These are phyloP conservation scores for Heliconius aoede DNA, from an alignment of 2,888 invertebrate species.

Conservation along the genomic window DNA sequence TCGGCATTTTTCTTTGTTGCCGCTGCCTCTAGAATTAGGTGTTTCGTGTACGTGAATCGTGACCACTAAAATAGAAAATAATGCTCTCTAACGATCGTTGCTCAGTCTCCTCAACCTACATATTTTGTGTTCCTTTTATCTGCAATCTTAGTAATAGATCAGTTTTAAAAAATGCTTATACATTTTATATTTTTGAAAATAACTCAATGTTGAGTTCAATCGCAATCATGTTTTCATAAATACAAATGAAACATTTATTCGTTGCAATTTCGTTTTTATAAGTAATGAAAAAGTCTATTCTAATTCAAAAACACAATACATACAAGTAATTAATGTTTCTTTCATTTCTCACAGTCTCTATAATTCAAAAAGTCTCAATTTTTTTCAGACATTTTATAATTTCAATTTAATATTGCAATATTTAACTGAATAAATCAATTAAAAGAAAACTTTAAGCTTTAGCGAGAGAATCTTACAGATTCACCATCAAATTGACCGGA, in stretches of 20 bases:
- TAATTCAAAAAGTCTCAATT: too few relatives aligned
- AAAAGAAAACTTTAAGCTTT: not conserved
- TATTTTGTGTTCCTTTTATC: constrained; percentile 8
- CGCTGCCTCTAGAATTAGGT: constrained; percentile 30
- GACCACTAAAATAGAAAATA: constrained; percentile 35
- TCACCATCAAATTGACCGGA: constrained; percentile 31
- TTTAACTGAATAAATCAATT: not conserved
- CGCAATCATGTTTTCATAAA: not conserved
- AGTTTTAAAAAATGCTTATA: too few relatives aligned
- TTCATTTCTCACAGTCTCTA: too few relatives aligned
- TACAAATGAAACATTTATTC: not conserved
- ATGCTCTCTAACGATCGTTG: constrained; percentile 22
- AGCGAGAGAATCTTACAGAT: constrained; percentile 5
- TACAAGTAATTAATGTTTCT: too few relatives aligned
- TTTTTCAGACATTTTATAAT: too few relatives aligned
- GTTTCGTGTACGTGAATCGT: constrained; percentile 37
- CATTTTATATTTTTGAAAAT: too few relatives aligned
- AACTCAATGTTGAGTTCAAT: too few relatives aligned
- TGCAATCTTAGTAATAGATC: not conserved
- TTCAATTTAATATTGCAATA: not conserved
- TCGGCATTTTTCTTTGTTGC: not conserved
- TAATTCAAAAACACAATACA: too few relatives aligned
- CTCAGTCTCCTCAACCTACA: not conserved
- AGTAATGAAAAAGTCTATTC: not conserved
- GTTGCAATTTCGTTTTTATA: not conserved